Evolutionary conservation across 2,888 invertebrate genomes (phyloP).

Genomic region (Automeris io): DNA sequence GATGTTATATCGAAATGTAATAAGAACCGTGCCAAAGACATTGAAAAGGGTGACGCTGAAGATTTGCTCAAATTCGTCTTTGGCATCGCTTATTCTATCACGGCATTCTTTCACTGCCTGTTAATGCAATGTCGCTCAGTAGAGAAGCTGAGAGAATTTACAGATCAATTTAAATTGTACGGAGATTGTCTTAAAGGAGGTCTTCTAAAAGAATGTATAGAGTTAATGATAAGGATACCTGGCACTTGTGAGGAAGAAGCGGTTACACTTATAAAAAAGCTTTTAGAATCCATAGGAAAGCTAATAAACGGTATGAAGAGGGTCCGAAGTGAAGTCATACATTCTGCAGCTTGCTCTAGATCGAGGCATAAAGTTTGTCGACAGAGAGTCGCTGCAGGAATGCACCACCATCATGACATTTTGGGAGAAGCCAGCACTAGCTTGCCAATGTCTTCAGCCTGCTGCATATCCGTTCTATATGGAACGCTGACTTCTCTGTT

Average conservation of each 20-base stretch:
- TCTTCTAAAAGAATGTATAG: conserved; percentile 73
- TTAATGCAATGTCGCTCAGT: conserved; percentile 72
- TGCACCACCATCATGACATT: conserved; percentile 78
- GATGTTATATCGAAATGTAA: conserved; percentile 65
- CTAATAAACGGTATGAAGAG: conserved; percentile 76
- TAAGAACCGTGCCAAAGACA: conserved; percentile 40
- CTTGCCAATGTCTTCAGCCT: conserved; percentile 58
- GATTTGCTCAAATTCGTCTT: conserved; percentile 78
- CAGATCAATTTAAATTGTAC: conserved; percentile 77
- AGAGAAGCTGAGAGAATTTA: conserved; percentile 74
- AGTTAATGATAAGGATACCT: conserved; percentile 72
- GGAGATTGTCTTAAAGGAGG: conserved; percentile 77
- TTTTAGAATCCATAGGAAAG: conserved; percentile 76
- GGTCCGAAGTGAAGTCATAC: conserved; percentile 74
- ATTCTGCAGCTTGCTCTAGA: conserved; percentile 71
- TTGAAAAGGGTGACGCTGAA: conserved; percentile 57
- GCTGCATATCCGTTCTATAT: conserved; percentile 77
- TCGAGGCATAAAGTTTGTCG: conserved; percentile 71
- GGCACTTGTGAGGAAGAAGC: conserved; percentile 47
- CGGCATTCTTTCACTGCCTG: conserved; percentile 77
- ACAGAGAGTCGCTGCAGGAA: conserved; percentile 52
- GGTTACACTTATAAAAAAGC: conserved; percentile 62
- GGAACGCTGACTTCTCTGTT: conserved; percentile 68
- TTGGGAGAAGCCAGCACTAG: conserved; percentile 68
- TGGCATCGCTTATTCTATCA: conserved; percentile 75